Evolutionary conservation across 2,888 invertebrate genomes (phyloP).

Genomic region (Mesorhabditis spiculigera): DNA sequence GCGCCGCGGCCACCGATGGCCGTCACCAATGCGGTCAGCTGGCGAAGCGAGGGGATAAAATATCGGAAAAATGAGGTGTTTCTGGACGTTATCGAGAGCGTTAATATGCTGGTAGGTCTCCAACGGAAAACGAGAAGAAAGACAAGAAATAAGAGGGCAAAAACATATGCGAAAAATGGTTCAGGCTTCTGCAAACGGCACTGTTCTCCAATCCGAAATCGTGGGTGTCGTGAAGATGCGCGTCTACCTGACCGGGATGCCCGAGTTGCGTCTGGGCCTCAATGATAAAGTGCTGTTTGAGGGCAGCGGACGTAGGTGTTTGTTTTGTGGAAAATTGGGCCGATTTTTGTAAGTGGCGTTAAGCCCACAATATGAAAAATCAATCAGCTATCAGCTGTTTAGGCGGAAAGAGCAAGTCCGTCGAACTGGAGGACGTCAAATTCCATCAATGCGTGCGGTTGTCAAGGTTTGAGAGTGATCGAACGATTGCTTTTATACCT

Average conservation of each 20-base stretch:
- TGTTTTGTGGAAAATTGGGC: background rate
- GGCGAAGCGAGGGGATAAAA: slow-evolving; percentile 95
- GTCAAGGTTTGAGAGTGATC: slow-evolving; percentile 93
- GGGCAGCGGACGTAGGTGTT: slow-evolving; percentile 75
- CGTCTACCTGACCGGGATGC: slow-evolving; percentile 96
- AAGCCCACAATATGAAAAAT: background rate
- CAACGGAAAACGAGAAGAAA: slow-evolving; percentile 7
- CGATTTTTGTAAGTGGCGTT: background rate
- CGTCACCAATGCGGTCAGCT: slow-evolving; percentile 98
- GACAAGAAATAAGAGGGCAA: slow-evolving; percentile 3
- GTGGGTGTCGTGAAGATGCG: slow-evolving; percentile 98
- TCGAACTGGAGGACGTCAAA: slow-evolving; percentile 95
- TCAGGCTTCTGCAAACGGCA: slow-evolving; percentile 86
- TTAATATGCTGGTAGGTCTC: slow-evolving; percentile 74
- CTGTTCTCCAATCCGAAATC: slow-evolving; percentile 92
- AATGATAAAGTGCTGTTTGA: slow-evolving; percentile 97
- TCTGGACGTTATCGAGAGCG: slow-evolving; percentile 95
- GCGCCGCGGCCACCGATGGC: slow-evolving; percentile 94
- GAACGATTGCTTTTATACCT: slow-evolving; percentile 86
- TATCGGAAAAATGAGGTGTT: slow-evolving; percentile 99
- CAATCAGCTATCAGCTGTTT: background rate
- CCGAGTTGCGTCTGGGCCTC: slow-evolving; percentile 87
- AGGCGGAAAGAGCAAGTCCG: slow-evolving; percentile 75
- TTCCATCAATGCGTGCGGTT: slow-evolving; percentile 96
- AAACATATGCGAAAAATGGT: slow-evolving; percentile 9